Evolutionary conservation across 2,888 invertebrate species (phyloP).

Genomic region (Desoria tigrina): DNA sequence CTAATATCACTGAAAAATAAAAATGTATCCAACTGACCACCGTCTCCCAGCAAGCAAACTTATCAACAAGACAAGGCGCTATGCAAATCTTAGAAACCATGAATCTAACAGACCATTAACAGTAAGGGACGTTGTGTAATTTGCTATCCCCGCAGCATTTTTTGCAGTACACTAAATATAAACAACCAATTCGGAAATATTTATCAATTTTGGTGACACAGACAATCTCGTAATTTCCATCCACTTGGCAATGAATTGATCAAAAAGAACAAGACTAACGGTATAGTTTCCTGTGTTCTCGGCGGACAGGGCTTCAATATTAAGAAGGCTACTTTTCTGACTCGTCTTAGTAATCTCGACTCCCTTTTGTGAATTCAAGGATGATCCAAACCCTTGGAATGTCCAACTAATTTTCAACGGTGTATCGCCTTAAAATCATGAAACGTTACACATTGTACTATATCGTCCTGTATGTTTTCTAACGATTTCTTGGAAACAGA

Average conservation of each 20-base stretch:
- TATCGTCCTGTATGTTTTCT: no score
- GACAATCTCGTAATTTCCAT: no score
- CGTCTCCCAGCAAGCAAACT: no score
- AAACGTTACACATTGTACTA: no score
- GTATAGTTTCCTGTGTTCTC: slow-evolving; percentile 64
- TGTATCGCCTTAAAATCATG: slow-evolving; percentile 55
- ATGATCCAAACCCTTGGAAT: slow-evolving; percentile 47
- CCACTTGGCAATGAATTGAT: no score
- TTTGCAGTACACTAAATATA: slow-evolving; percentile 29
- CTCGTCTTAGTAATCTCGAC: slow-evolving; percentile 58
- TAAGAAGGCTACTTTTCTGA: slow-evolving; percentile 64
- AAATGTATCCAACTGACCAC: no score
- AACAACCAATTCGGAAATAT: no score
- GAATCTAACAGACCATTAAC: slow-evolving; percentile 59
- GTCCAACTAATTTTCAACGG: slow-evolving; percentile 56
- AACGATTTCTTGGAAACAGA: no score
- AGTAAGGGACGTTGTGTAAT: slow-evolving; percentile 61
- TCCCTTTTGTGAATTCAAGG: slow-evolving; percentile 55
- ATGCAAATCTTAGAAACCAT: not conserved
- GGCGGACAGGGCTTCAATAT: slow-evolving; percentile 48
- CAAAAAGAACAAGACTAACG: slow-evolving; percentile 52
- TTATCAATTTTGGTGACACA: no score
- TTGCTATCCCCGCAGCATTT: slow-evolving; percentile 61
- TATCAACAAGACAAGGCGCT: not conserved
- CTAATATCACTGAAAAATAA: no score